A percentile compares a stretch with the other conserved stretches of the same genome.
Evolutionary conservation across 2,797 vertebrate genomes (phyloP).

Genomic region (Xerus rutilus): DNA sequence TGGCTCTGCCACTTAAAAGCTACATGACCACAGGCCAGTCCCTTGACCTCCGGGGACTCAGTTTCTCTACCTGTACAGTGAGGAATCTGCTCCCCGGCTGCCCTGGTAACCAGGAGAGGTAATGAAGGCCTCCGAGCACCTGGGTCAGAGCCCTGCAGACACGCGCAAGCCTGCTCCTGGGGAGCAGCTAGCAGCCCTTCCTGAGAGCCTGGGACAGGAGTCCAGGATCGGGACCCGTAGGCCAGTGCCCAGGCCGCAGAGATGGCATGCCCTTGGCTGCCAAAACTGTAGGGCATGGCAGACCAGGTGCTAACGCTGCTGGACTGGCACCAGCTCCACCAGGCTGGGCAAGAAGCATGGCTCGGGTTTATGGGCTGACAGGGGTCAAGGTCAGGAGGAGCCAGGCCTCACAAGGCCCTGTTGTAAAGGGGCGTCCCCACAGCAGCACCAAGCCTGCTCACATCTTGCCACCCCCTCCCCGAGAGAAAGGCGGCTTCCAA

Average conservation of each 20-base stretch:
- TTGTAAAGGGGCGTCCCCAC: no score
- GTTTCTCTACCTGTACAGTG: not conserved
- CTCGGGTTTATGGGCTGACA: not conserved
- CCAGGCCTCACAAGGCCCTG: not conserved
- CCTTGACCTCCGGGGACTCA: not conserved
- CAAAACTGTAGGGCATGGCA: no score
- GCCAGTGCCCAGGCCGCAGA: not conserved
- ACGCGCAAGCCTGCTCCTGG: fast-evolving
- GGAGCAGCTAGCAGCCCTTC: not conserved
- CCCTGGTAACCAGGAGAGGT: not conserved
- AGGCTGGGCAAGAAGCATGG: not conserved
- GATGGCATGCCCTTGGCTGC: not conserved
- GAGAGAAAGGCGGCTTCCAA: not conserved
- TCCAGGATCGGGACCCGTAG: no score
- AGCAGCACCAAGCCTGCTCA: not conserved
- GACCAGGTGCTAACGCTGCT: not conserved
- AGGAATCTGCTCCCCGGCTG: not conserved
- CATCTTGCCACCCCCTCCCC: not conserved
- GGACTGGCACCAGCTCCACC: not conserved
- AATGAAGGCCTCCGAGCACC: fast-evolving
- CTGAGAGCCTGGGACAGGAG: not conserved
- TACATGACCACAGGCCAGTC: fast-evolving
- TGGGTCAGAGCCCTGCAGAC: not conserved
- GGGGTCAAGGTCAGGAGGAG: not conserved
- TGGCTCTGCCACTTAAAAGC: not conserved